These are phyloP conservation scores for Elanus axillaris DNA, from an alignment of 2,113 vertebrate species.

Conservation along the genomic window DNA sequence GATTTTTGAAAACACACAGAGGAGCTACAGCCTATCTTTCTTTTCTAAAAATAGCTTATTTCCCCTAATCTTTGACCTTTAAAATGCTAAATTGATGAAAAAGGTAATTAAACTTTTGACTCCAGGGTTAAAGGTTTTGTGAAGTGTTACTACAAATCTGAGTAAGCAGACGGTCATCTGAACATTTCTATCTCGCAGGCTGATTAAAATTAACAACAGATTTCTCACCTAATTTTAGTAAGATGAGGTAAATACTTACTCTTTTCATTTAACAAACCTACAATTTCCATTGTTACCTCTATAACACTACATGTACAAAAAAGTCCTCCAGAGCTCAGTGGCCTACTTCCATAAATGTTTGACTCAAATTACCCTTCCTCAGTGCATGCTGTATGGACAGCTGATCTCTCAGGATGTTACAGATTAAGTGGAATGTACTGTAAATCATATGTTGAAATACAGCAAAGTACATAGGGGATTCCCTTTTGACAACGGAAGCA, in stretches of 20 bases:
- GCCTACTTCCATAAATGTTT: background rate
- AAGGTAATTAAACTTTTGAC: background rate
- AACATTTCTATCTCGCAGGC: background rate
- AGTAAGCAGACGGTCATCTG: background rate
- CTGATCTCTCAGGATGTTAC: background rate
- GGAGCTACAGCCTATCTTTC: background rate
- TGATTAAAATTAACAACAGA: background rate
- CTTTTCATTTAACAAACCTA: background rate
- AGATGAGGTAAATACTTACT: background rate
- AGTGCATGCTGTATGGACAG: background rate
- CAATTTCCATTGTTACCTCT: background rate
- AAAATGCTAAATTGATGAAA: background rate
- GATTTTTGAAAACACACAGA: background rate
- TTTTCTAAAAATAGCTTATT: background rate
- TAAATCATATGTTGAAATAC: background rate
- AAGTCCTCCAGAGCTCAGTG: background rate
- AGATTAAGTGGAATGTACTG: background rate
- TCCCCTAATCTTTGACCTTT: background rate
- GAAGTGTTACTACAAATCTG: background rate
- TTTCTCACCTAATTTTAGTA: slow-evolving; percentile 5
- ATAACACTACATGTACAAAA: background rate
- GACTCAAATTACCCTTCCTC: background rate
- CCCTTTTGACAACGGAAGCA: background rate
- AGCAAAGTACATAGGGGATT: background rate
- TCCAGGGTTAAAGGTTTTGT: background rate